These are phyloP conservation scores for Todus mexicanus DNA, from an alignment of 2,797 vertebrate species.

Conservation along the genomic window DNA sequence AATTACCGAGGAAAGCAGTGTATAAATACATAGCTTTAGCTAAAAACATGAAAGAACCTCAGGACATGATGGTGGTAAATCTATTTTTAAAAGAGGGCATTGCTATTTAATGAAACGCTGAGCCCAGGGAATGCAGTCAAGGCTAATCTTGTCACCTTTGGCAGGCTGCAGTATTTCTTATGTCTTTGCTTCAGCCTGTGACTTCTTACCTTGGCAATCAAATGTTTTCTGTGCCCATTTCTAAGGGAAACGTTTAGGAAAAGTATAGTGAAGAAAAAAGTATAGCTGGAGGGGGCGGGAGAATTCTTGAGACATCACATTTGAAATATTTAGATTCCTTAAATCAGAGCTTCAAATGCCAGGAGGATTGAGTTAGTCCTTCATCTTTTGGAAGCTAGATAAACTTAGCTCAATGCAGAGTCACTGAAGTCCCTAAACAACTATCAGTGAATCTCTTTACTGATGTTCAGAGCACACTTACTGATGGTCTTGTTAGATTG, in stretches of 20 bases:
- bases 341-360: neutral
- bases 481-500: neutral
- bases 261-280: neutral
- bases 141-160: slow-evolving; percentile 27
- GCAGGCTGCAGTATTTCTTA: slow-evolving; percentile 14
- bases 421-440: neutral
- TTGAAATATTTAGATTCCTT: neutral
- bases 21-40: neutral
- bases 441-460: neutral
- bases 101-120: slow-evolving; percentile 53
- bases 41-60: neutral
- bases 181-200: neutral
- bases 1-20: neutral
- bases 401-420: neutral
- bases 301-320: neutral
- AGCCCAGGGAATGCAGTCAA: slow-evolving; percentile 4
- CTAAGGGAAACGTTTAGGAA: neutral
- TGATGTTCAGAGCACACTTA: neutral
- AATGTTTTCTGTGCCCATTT: neutral
- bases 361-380: neutral
- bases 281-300: neutral
- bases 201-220: neutral
- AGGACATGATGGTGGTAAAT: neutral
- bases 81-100: slow-evolving; percentile 17
- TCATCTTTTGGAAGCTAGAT: neutral